A percentile compares a stretch with the other conserved stretches of the same genome.
Evolutionary conservation across 2,888 invertebrate genomes (phyloP).

Genomic region (Microdon myrmicae): DNA sequence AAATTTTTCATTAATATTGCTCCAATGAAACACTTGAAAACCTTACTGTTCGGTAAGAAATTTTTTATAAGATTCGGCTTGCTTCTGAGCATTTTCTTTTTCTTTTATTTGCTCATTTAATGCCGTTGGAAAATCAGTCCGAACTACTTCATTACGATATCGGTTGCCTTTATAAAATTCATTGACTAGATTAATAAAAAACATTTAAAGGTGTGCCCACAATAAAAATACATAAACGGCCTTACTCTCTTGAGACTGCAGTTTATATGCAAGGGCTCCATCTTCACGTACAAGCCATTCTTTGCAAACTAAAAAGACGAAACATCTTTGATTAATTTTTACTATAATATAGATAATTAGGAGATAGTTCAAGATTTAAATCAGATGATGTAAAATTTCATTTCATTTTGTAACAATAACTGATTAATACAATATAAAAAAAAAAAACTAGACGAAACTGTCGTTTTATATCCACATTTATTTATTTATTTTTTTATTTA

Average conservation of each 20-base stretch:
- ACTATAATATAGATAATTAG: neutral
- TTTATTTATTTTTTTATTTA: too few relatives aligned
- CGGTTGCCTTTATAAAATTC: conserved; percentile 82
- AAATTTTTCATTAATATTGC: conserved; percentile 16
- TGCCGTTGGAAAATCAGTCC: conserved; percentile 82
- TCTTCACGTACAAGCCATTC: conserved; percentile 88
- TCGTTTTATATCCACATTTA: too few relatives aligned
- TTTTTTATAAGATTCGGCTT: conserved; percentile 69
- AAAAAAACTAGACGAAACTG: too few relatives aligned
- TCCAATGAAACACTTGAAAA: neutral
- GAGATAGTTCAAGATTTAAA: neutral
- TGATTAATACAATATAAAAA: too few relatives aligned
- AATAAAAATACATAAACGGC: conserved; percentile 28
- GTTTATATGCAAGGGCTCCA: conserved; percentile 80
- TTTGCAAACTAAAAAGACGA: conserved; percentile 76
- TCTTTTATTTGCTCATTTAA: conserved; percentile 78
- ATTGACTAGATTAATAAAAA: conserved; percentile 69
- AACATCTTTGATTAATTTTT: too few relatives aligned
- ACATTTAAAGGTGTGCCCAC: neutral
- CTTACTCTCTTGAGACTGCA: conserved; percentile 85
- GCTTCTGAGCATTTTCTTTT: conserved; percentile 73
- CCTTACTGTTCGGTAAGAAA: conserved; percentile 73
- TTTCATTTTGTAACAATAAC: too few relatives aligned
- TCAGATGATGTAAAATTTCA: too few relatives aligned
- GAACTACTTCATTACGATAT: conserved; percentile 78